Evolutionary conservation across 2,888 invertebrate genomes (phyloP).

Genomic region (Limnephilus rhombicus): DNA sequence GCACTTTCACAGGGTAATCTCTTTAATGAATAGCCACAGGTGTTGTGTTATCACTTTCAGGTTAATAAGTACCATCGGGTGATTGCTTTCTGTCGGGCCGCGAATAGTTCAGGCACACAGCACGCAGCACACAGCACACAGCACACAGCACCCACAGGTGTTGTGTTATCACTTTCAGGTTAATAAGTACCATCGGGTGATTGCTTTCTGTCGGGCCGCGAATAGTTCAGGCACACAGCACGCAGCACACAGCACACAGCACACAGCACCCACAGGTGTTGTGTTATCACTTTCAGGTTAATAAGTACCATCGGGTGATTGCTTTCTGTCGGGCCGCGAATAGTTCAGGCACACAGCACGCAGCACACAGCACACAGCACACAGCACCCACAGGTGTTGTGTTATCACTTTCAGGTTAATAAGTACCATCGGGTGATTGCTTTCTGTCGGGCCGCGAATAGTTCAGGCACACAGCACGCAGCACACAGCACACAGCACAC

Average conservation of each 20-base stretch:
- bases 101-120: too few relatives aligned
- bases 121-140: too few relatives aligned
- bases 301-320: not conserved
- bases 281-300: not conserved
- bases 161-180: not conserved
- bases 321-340: not conserved
- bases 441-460: not conserved
- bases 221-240: too few relatives aligned
- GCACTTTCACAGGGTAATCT: not conserved
- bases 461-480: too few relatives aligned
- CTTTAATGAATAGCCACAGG: not conserved
- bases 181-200: not conserved
- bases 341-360: too few relatives aligned
- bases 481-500: too few relatives aligned
- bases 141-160: too few relatives aligned
- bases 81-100: not conserved
- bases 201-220: not conserved
- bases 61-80: not conserved
- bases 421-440: not conserved
- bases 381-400: not conserved
- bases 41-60: not conserved
- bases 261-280: conserved; percentile 1
- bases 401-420: not conserved
- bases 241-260: too few relatives aligned
- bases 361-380: too few relatives aligned